Evolutionary conservation across 1,140 invertebrate genomes (phyloP), one percentile per base, ranked within the genome.

Genomic region (Drosophila lini): DNA sequence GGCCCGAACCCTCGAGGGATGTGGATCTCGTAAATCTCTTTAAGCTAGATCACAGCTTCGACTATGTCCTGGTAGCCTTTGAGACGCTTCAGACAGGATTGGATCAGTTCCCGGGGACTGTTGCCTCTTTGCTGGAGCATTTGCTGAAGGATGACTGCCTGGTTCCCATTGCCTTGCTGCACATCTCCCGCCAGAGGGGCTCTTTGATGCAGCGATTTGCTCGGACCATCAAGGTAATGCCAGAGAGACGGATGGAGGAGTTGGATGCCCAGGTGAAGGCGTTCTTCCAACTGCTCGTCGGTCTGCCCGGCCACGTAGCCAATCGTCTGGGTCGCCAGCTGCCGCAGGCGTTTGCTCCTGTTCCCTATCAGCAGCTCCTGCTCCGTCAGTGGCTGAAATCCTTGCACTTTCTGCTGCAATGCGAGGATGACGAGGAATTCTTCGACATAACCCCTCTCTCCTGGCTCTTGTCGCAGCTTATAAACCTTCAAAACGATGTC

Each of bases 281-380:
- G 32, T 93, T 93, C 16, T 92, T 96, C 0, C 95, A 96, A 81
- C 80, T 94, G 31, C 61, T 97, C 41, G 90, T 95, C 0, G 95
- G 95, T 3, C 73, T 97, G 50, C 96, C 96, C 0, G 94, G 93
- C 74, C 91, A 94, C 69, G 92, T 97, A 1, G 95, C 95, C 5
- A 97, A 97, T 88, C 94, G 93, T 71, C 67, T 95, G 9, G 83
- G 94, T 45, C 91, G 85, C 1, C 92, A 94, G 44, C 91, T 94
- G 3, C 94, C 94, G 0, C 92, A 94, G 40, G 92, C 93, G n/a
- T 96, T 96, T 84, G 89, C 93, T 0, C 90, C 93, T 0, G 92
- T 94, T n/a, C 92, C 93, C 19, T 96, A 94, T 88, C 92, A 94
- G 2, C 94, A 94, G 63, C 78, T 94, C n/a, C 78, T 96, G 0